Evolutionary conservation across 2,888 invertebrate species (phyloP), one percentile per base, ranked within the genome.

Genomic region (Oligia latruncula): DNA sequence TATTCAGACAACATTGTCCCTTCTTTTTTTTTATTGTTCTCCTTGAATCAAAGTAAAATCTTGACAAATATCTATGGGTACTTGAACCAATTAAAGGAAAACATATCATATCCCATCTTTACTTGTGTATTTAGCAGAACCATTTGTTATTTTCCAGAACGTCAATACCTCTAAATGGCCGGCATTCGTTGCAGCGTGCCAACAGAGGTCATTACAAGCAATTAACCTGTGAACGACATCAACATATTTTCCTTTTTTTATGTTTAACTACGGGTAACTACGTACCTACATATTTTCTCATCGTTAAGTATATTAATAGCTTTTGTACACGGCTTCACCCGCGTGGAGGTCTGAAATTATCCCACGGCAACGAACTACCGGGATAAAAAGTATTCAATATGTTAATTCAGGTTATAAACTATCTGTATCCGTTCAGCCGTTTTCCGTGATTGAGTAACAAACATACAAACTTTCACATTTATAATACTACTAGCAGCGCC

Each of bases 1-100:
- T 93, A 93, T 93, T 92, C 91, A 71, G 87, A 85, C 90, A 91
- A 93, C 93, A 92, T 90, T 94, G 94, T 95, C 95, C 94, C 93
- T 92, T 92, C 91, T n/a, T n/a, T n/a, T n/a, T n/a, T n/a, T n/a
- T n/a, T n/a, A n/a, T n/a, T n/a, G n/a, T n/a, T n/a, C n/a, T n/a
- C n/a, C n/a, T n/a, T 58, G 8, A 52, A 40, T 4, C 8, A 23
- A 64, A 40, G 2, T 29, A n/a, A 67, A 66, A 67, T 9, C 0
- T 46, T 43, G 2, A 17, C 43, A n/a, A 43, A 9, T 43, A n/a
- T 17, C 15, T 43, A n/a, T n/a, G 67, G 9, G 43, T n/a, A 43
- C n/a, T 46, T 60, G 9, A 43, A 62, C 0, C 6, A 20, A 68
- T 62, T 11, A 23, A 13, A 60, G 29, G 0, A 43, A 76, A 66